Evolutionary conservation across 2,113 vertebrate genomes (phyloP), one percentile per base, ranked within the genome.

Genomic region (Sitta europaea): DNA sequence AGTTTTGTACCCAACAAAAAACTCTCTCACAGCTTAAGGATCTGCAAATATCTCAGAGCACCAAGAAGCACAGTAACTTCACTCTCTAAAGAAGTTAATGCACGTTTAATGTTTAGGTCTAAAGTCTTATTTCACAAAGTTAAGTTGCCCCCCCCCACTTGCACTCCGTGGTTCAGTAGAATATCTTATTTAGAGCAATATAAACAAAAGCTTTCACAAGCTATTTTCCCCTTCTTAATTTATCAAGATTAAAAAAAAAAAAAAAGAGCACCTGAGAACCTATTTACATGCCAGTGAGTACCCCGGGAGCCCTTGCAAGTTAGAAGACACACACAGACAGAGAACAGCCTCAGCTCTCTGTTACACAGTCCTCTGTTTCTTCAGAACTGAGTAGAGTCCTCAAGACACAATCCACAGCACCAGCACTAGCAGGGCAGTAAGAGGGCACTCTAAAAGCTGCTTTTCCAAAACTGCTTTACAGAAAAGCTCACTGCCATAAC

Each of bases 371-470:
- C 57, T 53, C 40, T 4, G 8, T 61, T 76, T 58, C 47, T 33
- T 54, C 21, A 57, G 20, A 59, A 45, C 36, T 71, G 38, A 70
- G 15, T 0, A 9, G 20, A 50, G 33, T 27, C 51, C 75, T 33
- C 18, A 33, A 77, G 48, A 88, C 14, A 61, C 4, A 81, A 11
- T 27, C 38, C 24, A 29, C 1, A 45, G 48, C 59, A 28, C 15
- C 2, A 47, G 2, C 15, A 38, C 55, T 0, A 63, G 25, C 72
- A 70, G 22, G 2, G 17, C 75, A 68, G 2, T 2, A 33, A 7
- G 12, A 33, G 73, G 10, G 22, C 57, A 67, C 29, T 74, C 6
- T 24, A 25, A 55, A 2, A 67, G 58, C 22, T 87, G 53, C 66
- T 78, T 90, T 82, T 78, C 70, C 65, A 78, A 81, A 63, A 14